Conservation (phyloP, 2,888 invertebrate species). For the Macropis europaea region DNA sequence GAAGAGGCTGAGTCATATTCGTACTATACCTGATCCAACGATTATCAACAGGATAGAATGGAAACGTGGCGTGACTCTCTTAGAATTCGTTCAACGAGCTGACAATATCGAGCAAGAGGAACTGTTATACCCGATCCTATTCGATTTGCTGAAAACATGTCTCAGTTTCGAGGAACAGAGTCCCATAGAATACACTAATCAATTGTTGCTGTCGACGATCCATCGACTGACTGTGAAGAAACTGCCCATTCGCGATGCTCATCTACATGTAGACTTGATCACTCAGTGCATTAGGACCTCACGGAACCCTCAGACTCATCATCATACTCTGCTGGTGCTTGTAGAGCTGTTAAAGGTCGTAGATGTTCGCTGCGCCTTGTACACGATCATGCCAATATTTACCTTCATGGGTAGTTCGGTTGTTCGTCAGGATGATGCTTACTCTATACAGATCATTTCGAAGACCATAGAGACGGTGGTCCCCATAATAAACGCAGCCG, state of each 20-base stretch:
- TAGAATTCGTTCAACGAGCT: conserved; percentile 93
- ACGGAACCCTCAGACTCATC: conserved; percentile 96
- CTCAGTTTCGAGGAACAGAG: conserved; percentile 90
- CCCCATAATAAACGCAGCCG: conserved; percentile 85
- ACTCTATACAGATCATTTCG: conserved; percentile 95
- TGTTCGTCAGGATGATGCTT: conserved; percentile 95
- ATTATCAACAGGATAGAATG: conserved; percentile 86
- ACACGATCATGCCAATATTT: conserved; percentile 97
- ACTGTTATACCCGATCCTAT: conserved; percentile 86
- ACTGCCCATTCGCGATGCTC: conserved; percentile 78
- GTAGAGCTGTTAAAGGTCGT: conserved; percentile 81
- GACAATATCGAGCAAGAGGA: conserved; percentile 87
- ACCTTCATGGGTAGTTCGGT: conserved; percentile 98
- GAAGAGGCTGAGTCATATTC: conserved; percentile 26
- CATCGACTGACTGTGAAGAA: conserved; percentile 80
- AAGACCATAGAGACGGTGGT: conserved; percentile 94
- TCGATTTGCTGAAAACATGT: conserved; percentile 89
- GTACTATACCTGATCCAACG: conserved; percentile 76
- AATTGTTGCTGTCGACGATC: conserved; percentile 89
- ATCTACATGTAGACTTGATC: conserved; percentile 87
- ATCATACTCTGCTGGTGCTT: conserved; percentile 93
- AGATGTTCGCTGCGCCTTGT: conserved; percentile 81
- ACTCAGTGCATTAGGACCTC: conserved; percentile 95
- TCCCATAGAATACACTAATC: conserved; percentile 93
- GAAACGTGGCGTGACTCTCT: conserved; percentile 88